A percentile compares a stretch with the other conserved stretches of the same genome.
These are phyloP conservation scores for Podarcis raffonei DNA, from an alignment of 2,113 vertebrate species.

Conservation along the genomic window DNA sequence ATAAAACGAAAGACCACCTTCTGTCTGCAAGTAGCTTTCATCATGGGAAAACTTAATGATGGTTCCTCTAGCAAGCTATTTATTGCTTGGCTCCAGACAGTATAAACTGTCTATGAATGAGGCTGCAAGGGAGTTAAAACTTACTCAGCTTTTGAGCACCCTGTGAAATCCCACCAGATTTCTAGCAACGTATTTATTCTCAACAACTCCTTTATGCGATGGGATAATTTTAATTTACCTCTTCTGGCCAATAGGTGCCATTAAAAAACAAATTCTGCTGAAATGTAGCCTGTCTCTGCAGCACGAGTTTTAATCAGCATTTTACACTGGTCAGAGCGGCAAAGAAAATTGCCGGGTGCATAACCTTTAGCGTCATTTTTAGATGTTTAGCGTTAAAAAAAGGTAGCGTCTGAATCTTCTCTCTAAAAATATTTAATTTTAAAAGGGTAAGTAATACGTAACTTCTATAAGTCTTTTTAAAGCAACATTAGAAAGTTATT, in stretches of 20 bases:
- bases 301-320: background rate
- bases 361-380: background rate
- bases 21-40: slow-evolving; percentile 40
- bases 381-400: background rate
- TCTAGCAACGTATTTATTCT: background rate
- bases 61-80: slow-evolving; percentile 58
- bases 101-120: slow-evolving; percentile 48
- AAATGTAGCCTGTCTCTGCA: background rate
- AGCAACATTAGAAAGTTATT: background rate
- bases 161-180: slow-evolving; percentile 28
- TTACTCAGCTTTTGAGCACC: slow-evolving; percentile 6
- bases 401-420: background rate
- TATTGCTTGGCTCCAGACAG: slow-evolving; percentile 54
- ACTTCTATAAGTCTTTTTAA: background rate
- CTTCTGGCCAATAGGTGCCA: background rate
- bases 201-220: slow-evolving; percentile 15
- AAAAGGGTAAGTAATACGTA: background rate
- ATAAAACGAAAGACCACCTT: slow-evolving; percentile 68
- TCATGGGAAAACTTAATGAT: slow-evolving; percentile 56
- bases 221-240: background rate
- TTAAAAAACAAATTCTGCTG: background rate
- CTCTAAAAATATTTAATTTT: background rate
- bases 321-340: background rate
- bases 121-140: slow-evolving; percentile 37
- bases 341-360: background rate